Conservation (phyloP, 2,797 vertebrate species). For the Falco rusticolus region DNA sequence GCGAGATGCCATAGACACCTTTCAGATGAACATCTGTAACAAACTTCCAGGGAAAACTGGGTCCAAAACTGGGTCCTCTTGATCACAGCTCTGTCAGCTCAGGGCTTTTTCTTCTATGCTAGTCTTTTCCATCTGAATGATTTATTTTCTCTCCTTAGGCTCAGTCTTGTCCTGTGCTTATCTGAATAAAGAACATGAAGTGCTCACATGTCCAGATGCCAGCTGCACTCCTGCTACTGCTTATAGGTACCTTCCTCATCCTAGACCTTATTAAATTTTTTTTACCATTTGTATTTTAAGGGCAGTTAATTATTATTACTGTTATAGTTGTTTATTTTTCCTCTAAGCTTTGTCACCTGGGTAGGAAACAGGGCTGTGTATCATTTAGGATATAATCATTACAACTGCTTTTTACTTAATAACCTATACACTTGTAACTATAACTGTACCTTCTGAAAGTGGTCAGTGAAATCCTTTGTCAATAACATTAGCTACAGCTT, state of each 20-base stretch:
- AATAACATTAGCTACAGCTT: neutral
- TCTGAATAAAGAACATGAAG: neutral
- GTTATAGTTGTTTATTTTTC: neutral
- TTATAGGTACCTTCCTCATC: neutral
- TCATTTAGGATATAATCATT: neutral
- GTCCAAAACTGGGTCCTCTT: accelerated
- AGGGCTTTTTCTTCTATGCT: neutral
- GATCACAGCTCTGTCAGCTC: neutral
- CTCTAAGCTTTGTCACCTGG: neutral
- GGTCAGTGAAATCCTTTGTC: neutral
- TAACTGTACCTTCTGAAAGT: neutral
- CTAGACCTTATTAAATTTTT: neutral
- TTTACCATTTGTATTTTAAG: neutral
- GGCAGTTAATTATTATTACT: neutral
- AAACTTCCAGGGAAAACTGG: neutral
- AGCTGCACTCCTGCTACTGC: neutral
- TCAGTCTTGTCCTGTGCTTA: neutral
- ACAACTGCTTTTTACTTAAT: neutral
- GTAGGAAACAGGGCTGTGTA: neutral
- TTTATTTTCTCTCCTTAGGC: neutral
- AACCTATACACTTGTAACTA: neutral
- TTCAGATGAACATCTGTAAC: neutral
- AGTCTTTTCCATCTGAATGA: neutral
- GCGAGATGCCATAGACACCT: neutral
- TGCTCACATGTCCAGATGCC: neutral